A percentile compares a stretch with the other conserved stretches of the same genome.
phyloP scores from a whole-genome alignment of 2,888 invertebrate species.

The Atrina japonica region DNA sequence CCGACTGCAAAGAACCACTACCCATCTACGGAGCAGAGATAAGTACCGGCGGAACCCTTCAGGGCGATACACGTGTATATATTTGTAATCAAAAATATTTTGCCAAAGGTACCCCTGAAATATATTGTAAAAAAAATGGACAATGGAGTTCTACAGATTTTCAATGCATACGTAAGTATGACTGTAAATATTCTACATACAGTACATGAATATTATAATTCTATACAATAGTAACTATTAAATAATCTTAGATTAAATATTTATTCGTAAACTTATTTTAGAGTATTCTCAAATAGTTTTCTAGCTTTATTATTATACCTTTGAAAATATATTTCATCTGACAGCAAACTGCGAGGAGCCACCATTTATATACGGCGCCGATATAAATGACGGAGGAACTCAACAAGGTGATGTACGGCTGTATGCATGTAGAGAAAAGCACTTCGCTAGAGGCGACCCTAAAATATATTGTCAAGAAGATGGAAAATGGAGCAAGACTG shows the following conservation, averaged over 20 bases:
- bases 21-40: background rate
- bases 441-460: background rate
- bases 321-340: background rate
- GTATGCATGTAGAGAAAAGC: background rate
- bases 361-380: background rate
- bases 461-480: background rate
- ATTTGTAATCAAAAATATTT: background rate
- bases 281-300: no score
- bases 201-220: background rate
- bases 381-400: background rate
- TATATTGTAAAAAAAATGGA: slow-evolving; percentile 4
- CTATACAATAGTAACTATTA: background rate
- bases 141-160: slow-evolving; percentile 2
- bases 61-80: slow-evolving; percentile 8
- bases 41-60: background rate
- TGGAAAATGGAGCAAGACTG: background rate
- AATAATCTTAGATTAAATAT: background rate
- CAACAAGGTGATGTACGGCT: background rate
- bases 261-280: no score
- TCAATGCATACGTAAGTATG: slow-evolving; percentile 16
- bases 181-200: background rate
- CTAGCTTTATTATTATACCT: no score
- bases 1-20: slow-evolving; percentile 1
- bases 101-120: background rate
- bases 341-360: background rate